Conservation (phyloP, 2,797 vertebrate species). For the Lithobates pipiens region DNA sequence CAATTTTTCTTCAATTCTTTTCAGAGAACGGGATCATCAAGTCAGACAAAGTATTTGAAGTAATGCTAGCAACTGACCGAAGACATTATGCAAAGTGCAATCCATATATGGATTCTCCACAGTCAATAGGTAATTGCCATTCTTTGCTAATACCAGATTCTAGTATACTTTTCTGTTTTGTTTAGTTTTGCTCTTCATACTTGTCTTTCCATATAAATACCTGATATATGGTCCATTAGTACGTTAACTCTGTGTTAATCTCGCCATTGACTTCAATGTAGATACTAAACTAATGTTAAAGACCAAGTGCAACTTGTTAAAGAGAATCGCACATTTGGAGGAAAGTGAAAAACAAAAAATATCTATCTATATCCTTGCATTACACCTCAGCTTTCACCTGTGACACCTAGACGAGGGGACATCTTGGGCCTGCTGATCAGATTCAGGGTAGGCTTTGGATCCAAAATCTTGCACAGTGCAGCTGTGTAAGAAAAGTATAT, state of each 20-base stretch:
- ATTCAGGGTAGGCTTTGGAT: too few species aligned
- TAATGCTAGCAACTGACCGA: slow-evolving; percentile 95
- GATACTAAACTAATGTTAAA: not conserved
- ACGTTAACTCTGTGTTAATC: too few species aligned
- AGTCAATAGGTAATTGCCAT: slow-evolving; percentile 86
- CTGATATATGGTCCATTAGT: too few species aligned
- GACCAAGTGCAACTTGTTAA: not conserved
- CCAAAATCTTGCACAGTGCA: too few species aligned
- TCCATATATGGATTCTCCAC: slow-evolving; percentile 98
- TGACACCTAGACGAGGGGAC: too few species aligned
- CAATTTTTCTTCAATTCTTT: slow-evolving; percentile 55
- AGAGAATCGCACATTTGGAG: too few species aligned
- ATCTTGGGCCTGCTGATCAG: too few species aligned
- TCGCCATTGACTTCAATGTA: not conserved
- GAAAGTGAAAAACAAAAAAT: too few species aligned
- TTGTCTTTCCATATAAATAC: not conserved
- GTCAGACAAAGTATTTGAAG: slow-evolving; percentile 96
- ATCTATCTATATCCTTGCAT: too few species aligned
- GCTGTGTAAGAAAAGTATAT: too few species aligned
- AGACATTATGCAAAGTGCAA: slow-evolving; percentile 95
- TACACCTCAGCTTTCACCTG: too few species aligned
- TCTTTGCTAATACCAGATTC: not conserved
- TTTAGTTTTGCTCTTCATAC: not conserved
- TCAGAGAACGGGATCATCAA: slow-evolving; percentile 99
- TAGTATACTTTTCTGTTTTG: not conserved